Base-by-base conservation (phyloP, 2,113 vertebrate species). In the Colinus virginianus region DNA sequence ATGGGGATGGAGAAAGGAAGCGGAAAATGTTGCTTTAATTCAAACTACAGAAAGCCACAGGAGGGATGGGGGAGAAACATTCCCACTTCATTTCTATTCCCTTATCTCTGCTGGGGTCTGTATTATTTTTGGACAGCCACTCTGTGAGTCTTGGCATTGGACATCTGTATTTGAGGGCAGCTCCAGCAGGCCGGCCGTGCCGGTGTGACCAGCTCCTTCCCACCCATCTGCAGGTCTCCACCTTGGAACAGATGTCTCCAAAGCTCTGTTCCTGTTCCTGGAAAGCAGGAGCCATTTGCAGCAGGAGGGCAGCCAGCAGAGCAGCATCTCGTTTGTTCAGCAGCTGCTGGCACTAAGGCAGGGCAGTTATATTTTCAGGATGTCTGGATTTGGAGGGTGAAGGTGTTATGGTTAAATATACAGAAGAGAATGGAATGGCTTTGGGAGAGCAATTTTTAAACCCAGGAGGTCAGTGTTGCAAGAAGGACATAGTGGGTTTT, bases 101-200 rank as follows among this genome's bases (percentile, higher is more conserved):
- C 43, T 32, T 84, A 46, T 94, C 48, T 21, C 66, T 70, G 49
- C 21, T 63, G 59, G 61, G 40, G 8, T 55, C 48, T 49, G 7
- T 87, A 26, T 84, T 87, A 46, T 66, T 82, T 77, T 87, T 87
- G 82, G 93, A 85, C 40, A 38, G 28, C 49, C 6, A 2, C 13
- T 74, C 25, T 64, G 64, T 88, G 76, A 74, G 55, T 85, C 66
- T 85, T 90, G 94, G 87, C 90, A 56, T 61, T 5, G 2, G 30
- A 55, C 1, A 1, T 34, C 36, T 72, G 1, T 11, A 38, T 61
- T 78, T n/a, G 38, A 67, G 42, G 42, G 25, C 49, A 76, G n/a
- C n/a, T 6, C 58, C 34, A n/a, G 43, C 72, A 58, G 76, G 68
- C 56, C 59, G 45, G 34, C 51, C 78, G 56, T n/a, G 55, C 61